Conservation (phyloP, 2,797 vertebrate species). For the Mastacembelus armatus region DNA sequence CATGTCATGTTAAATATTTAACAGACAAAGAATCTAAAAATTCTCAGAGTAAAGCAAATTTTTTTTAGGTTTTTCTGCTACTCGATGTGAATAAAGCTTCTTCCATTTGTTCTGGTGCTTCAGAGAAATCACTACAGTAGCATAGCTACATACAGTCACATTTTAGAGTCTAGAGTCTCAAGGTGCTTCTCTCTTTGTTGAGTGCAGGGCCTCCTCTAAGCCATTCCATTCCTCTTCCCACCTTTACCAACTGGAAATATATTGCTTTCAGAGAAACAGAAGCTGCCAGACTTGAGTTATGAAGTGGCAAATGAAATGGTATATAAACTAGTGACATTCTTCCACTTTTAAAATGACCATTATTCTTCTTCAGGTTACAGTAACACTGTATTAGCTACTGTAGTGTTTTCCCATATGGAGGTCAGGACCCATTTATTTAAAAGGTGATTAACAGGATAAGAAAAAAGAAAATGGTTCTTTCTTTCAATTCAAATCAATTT, state of each 20-base stretch:
- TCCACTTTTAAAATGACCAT: background rate
- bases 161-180: background rate
- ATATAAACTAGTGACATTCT: background rate
- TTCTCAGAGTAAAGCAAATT: background rate
- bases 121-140: constrained; percentile 75
- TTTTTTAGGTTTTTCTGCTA: background rate
- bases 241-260: constrained; percentile 2
- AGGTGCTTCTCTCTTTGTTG: background rate
- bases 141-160: background rate
- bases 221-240: background rate
- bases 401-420: background rate
- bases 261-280: background rate
- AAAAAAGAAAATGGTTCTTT: too few species aligned
- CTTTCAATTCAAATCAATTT: too few species aligned
- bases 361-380: background rate
- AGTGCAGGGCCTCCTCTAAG: background rate
- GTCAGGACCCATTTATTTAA: background rate
- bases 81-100: constrained; percentile 1
- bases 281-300: background rate
- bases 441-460: too few species aligned
- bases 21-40: background rate
- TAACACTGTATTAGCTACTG: background rate
- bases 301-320: background rate
- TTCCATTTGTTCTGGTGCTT: constrained; percentile 79
- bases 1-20: background rate